Conservation (phyloP, 1,140 invertebrate species). For the Pomacea maculata region DNA sequence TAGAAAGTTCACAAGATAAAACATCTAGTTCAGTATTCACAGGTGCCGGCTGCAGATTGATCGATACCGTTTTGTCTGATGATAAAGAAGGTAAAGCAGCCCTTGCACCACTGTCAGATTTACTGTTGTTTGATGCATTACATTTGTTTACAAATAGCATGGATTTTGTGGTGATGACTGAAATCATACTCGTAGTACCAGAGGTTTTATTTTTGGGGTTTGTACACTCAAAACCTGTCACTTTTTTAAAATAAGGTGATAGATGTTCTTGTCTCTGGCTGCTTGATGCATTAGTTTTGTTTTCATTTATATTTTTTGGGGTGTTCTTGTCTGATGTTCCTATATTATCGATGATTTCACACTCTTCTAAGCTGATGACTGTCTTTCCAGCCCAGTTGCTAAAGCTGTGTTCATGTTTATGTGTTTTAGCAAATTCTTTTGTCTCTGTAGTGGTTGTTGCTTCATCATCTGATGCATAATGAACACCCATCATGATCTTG, state of each 20-base stretch:
- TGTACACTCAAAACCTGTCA: neutral
- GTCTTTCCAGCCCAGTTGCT: neutral
- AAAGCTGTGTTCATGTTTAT: neutral
- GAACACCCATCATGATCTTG: neutral
- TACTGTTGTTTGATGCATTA: too few species aligned
- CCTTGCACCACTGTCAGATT: too few species aligned
- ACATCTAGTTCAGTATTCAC: too few species aligned
- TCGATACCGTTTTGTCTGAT: too few species aligned
- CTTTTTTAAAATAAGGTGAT: neutral
- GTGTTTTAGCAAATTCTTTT: neutral
- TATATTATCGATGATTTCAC: neutral
- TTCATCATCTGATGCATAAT: slow-evolving; percentile 13
- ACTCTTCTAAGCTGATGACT: neutral
- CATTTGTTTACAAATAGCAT: neutral
- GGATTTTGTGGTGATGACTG: neutral
- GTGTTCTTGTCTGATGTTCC: neutral
- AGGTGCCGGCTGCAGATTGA: too few species aligned
- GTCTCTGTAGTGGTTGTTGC: neutral
- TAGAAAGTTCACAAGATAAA: too few species aligned
- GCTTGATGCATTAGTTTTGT: neutral
- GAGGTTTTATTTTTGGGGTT: neutral
- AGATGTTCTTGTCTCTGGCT: neutral
- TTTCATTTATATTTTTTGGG: neutral
- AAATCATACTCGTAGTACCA: neutral
- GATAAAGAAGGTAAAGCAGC: too few species aligned